Percentiles rank a stretch among this genome's conserved stretches.
These are phyloP conservation scores for Pyrocoelia pectoralis DNA, from an alignment of 2,888 invertebrate species.

Conservation along the genomic window DNA sequence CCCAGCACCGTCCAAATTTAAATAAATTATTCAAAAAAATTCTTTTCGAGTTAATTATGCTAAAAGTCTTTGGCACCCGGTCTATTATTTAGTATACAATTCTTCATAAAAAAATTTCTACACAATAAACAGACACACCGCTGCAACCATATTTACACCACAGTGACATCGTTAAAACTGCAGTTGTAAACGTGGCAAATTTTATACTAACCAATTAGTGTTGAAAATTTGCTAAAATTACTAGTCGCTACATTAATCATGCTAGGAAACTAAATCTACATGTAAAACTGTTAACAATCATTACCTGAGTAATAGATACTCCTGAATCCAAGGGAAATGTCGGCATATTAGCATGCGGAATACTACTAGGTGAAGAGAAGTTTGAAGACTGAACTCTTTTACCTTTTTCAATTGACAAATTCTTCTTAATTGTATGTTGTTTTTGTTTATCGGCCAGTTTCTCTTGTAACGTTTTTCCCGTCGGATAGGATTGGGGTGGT, in stretches of 20 bases:
- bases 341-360: slow-evolving; percentile 42
- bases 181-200: background rate
- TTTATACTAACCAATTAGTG: background rate
- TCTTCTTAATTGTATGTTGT: slow-evolving; percentile 47
- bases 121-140: no score
- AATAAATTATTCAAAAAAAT: no score
- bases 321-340: slow-evolving; percentile 54
- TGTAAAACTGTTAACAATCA: slow-evolving; percentile 10
- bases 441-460: slow-evolving; percentile 73
- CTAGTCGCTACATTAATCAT: background rate
- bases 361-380: slow-evolving; percentile 30
- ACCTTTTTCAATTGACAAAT: slow-evolving; percentile 29
- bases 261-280: slow-evolving; percentile 16
- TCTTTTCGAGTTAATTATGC: no score
- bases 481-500: slow-evolving; percentile 34
- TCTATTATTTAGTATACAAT: no score
- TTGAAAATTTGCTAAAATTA: no score
- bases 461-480: slow-evolving; percentile 72
- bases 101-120: no score
- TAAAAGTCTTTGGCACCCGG: no score
- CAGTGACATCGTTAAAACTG: no score
- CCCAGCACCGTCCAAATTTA: no score
- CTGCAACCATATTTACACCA: no score
- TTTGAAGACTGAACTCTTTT: slow-evolving; percentile 22
- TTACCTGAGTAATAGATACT: slow-evolving; percentile 56